These are phyloP conservation scores for Prosopocoilus inquinatus DNA, from an alignment of 2,888 invertebrate genomes.

Conservation along the genomic window DNA sequence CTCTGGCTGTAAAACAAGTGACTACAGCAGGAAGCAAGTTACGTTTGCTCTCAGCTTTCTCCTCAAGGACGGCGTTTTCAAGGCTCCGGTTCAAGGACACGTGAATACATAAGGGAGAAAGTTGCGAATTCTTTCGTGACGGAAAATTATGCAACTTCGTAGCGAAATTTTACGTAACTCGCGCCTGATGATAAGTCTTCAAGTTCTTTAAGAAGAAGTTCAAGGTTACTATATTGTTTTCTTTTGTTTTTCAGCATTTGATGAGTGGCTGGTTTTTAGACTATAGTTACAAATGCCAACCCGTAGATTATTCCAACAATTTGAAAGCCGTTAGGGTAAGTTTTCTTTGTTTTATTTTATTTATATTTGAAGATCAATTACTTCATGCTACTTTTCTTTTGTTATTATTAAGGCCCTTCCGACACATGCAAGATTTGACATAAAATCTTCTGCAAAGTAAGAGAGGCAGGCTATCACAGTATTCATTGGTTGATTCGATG, in stretches of 20 bases:
- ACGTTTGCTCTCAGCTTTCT: slow-evolving; percentile 34
- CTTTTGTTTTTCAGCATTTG: slow-evolving; percentile 67
- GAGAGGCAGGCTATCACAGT: no score
- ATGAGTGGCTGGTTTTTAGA: slow-evolving; percentile 91
- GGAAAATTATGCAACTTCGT: no score
- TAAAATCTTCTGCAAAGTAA: no score
- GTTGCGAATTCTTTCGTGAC: not conserved
- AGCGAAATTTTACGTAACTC: no score
- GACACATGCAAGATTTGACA: no score
- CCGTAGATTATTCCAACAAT: slow-evolving; percentile 88
- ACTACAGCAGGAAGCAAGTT: slow-evolving; percentile 11
- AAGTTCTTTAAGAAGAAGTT: no score
- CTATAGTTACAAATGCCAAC: slow-evolving; percentile 90
- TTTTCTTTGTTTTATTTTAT: slow-evolving; percentile 25
- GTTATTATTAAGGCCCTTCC: no score
- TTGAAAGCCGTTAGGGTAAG: slow-evolving; percentile 82
- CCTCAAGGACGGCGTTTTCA: slow-evolving; percentile 38
- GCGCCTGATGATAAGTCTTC: no score
- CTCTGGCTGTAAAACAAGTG: not conserved
- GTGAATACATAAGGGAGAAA: slow-evolving; percentile 12
- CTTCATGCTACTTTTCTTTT: no score
- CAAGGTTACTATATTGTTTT: not conserved
- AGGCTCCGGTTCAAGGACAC: slow-evolving; percentile 25
- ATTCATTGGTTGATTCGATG: no score
- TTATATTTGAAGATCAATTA: no score